Evolutionary conservation across 2,888 invertebrate genomes (phyloP).

Genomic region (Mesorhabditis spiculigera): DNA sequence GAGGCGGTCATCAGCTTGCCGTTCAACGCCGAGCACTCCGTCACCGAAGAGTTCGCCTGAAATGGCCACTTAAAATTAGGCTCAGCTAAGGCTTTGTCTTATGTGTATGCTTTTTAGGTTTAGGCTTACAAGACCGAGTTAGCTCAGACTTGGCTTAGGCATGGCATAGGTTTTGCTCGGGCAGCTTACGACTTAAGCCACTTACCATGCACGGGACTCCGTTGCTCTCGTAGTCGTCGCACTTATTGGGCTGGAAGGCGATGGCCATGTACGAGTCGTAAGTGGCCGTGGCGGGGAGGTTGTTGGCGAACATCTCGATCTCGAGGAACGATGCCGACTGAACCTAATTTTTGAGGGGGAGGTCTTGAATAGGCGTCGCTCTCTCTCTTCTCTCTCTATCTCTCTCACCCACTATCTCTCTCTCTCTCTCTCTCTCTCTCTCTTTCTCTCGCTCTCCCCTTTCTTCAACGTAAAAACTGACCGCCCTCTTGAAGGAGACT

Average conservation of each 20-base stretch:
- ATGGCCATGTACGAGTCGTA: slow-evolving; percentile 4
- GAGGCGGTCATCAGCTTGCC: neutral
- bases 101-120: no score
- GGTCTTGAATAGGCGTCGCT: no score
- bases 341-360: neutral
- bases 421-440: no score
- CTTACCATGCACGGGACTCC: slow-evolving; percentile 5
- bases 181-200: neutral
- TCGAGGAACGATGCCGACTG: neutral
- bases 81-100: no score
- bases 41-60: neutral
- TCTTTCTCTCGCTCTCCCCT: neutral
- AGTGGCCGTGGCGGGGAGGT: neutral
- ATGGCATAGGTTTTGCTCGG: no score
- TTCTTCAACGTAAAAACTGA: neutral
- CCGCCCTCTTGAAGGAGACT: slow-evolving; percentile 1
- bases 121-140: no score
- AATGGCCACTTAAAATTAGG: neutral
- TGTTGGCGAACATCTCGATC: neutral
- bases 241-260: neutral
- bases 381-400: no score
- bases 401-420: no score
- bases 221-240: slow-evolving; percentile 4
- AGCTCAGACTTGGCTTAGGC: no score
- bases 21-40: neutral